Conservation (phyloP, 2,888 invertebrate species). For the Protophormia terraenovae region DNA sequence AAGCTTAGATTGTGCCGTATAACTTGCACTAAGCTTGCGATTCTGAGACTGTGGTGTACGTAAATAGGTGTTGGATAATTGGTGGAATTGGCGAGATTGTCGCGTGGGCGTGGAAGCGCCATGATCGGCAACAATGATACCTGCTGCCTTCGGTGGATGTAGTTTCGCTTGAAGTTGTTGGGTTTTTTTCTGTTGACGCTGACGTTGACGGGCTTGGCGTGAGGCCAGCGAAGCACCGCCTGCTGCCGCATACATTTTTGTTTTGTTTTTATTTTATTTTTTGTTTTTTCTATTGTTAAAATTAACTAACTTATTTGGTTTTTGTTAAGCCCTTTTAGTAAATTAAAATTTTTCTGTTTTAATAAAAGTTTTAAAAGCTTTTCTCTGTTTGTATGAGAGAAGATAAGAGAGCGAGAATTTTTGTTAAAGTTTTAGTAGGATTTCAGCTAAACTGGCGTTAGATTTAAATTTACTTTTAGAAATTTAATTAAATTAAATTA, state of each 20-base stretch:
- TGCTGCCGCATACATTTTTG: slow-evolving; percentile 91
- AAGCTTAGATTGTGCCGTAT: slow-evolving; percentile 80
- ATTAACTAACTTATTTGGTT: slow-evolving; percentile 48
- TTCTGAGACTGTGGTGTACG: slow-evolving; percentile 79
- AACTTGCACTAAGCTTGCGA: slow-evolving; percentile 81
- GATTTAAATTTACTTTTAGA: no score
- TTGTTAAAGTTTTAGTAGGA: no score
- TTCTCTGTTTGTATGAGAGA: no score
- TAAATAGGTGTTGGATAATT: slow-evolving; percentile 82
- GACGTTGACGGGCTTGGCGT: slow-evolving; percentile 88
- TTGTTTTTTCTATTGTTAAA: no score
- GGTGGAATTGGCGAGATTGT: slow-evolving; percentile 83
- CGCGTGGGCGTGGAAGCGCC: slow-evolving; percentile 78
- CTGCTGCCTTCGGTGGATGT: slow-evolving; percentile 81
- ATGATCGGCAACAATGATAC: slow-evolving; percentile 72
- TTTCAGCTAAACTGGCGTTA: no score
- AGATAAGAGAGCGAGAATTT: no score
- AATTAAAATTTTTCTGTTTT: background rate
- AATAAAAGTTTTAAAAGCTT: background rate
- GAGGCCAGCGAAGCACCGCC: slow-evolving; percentile 93
- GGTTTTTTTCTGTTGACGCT: slow-evolving; percentile 82
- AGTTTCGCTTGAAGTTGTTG: slow-evolving; percentile 82
- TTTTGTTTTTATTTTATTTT: background rate
- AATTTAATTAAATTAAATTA: no score
- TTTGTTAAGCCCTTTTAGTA: no score